phyloP scores from a whole-genome alignment of 2,113 vertebrate genomes.

The Atlantisia rogersi region DNA sequence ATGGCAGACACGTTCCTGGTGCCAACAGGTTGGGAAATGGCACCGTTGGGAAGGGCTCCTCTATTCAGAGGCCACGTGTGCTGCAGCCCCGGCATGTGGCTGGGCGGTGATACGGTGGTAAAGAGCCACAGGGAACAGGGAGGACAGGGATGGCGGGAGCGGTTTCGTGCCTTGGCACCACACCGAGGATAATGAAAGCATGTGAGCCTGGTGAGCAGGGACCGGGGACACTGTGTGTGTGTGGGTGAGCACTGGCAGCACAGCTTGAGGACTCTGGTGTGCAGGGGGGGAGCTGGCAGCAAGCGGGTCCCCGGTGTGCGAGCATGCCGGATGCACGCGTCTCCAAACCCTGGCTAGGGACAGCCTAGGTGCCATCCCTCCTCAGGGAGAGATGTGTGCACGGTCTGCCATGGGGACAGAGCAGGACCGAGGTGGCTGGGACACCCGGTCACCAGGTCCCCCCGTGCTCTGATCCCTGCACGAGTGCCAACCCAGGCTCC shows the following conservation, averaged over 20 bases:
- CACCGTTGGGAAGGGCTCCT: background rate
- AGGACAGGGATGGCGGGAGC: background rate
- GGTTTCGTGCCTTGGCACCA: background rate
- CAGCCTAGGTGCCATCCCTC: fast-evolving
- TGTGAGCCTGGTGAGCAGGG: background rate
- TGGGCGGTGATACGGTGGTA: background rate
- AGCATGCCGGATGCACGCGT: fast-evolving
- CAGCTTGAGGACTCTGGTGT: constrained; percentile 16
- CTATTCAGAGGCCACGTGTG: fast-evolving
- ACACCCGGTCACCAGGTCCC: background rate
- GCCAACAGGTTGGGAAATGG: background rate
- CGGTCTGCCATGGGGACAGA: background rate
- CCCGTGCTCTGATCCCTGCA: background rate
- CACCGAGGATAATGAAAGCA: background rate
- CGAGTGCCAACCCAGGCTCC: background rate
- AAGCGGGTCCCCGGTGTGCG: background rate
- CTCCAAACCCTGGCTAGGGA: background rate
- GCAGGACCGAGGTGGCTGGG: background rate
- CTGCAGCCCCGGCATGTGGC: fast-evolving
- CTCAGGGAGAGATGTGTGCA: background rate
- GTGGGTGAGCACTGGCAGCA: constrained; percentile 60
- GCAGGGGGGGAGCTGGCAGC: constrained; percentile 31
- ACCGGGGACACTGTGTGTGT: constrained; percentile 38
- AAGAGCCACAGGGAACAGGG: background rate
- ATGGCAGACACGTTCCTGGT: background rate